Conservation (phyloP, 1,140 invertebrate genomes). For the Maniola jurtina region DNA sequence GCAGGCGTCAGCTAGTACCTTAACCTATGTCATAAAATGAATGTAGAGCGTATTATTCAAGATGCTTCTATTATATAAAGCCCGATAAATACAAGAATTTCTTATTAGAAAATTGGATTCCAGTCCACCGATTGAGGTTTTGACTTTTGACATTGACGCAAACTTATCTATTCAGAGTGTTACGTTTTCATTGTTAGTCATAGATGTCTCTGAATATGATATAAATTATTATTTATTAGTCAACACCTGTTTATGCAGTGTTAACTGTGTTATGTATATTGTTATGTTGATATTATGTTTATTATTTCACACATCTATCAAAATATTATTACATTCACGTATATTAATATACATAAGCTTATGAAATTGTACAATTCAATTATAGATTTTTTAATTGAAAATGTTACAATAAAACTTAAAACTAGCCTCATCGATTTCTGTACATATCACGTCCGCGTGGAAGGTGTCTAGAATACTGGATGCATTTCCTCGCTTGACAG, state of each 20-base stretch:
- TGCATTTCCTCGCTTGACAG: no score
- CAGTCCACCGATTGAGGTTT: conserved; percentile 18
- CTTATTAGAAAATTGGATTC: conserved; percentile 8
- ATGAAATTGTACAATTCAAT: no score
- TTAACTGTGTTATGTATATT: background rate
- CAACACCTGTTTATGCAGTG: conserved; percentile 7
- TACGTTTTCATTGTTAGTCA: conserved; percentile 38
- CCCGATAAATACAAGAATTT: no score
- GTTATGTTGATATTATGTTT: conserved; percentile 3
- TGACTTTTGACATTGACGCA: conserved; percentile 27
- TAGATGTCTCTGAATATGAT: conserved; percentile 22
- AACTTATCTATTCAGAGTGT: conserved; percentile 39
- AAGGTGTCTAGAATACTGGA: no score
- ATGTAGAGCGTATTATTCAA: background rate
- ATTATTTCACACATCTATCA: background rate
- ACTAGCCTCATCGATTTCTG: no score
- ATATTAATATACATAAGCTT: background rate
- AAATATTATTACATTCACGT: background rate
- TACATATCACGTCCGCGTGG: no score
- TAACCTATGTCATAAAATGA: no score
- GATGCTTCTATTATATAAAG: background rate
- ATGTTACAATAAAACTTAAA: no score
- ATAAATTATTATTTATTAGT: no score
- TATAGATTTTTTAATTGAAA: no score
- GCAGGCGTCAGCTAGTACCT: no score